A percentile compares a stretch with the other conserved stretches of the same genome.
phyloP scores from a whole-genome alignment of 2,797 vertebrate genomes.

The Oryzias sinensis region DNA sequence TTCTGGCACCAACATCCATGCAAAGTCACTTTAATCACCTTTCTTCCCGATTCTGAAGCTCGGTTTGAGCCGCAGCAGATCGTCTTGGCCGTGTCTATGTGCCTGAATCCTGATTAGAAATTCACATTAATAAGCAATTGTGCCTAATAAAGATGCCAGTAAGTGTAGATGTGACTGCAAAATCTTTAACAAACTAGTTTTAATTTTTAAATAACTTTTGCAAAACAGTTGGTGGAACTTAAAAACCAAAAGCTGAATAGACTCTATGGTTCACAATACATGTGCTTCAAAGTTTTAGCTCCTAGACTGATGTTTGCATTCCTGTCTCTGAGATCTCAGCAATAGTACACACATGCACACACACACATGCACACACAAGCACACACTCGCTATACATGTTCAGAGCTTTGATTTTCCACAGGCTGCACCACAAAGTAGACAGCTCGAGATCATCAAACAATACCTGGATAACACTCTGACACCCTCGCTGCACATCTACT shows the following conservation, averaged over 20 bases:
- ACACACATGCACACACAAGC: constrained; percentile 7
- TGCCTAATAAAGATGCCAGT: too few species aligned
- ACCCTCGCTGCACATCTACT: constrained; percentile 40
- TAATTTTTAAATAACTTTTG: not conserved
- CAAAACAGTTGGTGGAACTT: constrained; percentile 9
- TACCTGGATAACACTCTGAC: constrained; percentile 48
- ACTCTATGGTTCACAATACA: constrained; percentile 6
- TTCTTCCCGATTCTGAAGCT: too few species aligned
- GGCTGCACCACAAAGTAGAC: constrained; percentile 38
- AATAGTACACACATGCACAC: constrained; percentile 9
- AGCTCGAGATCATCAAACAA: constrained; percentile 61
- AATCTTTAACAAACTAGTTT: too few species aligned
- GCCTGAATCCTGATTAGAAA: too few species aligned
- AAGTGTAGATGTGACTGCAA: too few species aligned
- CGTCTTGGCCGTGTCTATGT: too few species aligned
- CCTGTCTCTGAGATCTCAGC: constrained; percentile 19
- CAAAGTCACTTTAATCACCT: too few species aligned
- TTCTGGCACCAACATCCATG: too few species aligned
- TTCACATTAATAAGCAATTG: too few species aligned
- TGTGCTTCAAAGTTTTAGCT: constrained; percentile 9
- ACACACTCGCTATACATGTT: constrained; percentile 28
- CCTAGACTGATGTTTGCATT: not conserved
- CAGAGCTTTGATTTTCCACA: constrained; percentile 45
- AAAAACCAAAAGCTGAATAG: not conserved
- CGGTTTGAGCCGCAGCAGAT: too few species aligned